Percentiles rank a stretch among this genome's conserved stretches.
These are phyloP conservation scores for Timandra comae DNA, from an alignment of 2,888 invertebrate genomes.

Conservation along the genomic window DNA sequence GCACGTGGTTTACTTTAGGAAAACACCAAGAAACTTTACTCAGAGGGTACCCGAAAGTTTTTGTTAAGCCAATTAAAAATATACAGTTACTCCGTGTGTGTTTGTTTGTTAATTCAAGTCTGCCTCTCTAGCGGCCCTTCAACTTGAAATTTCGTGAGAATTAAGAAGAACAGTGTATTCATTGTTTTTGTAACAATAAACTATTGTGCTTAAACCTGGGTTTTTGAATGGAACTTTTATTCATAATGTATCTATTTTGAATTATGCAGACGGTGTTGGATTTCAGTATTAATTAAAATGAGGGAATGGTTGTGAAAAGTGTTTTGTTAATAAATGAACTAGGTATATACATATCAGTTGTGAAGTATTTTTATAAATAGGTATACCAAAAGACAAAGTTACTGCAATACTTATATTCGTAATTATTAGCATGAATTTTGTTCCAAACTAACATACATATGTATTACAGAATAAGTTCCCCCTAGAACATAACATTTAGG, in stretches of 20 bases:
- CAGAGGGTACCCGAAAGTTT: slow-evolving; percentile 25
- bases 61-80: slow-evolving; percentile 57
- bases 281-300: neutral
- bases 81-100: slow-evolving; percentile 42
- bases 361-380: no score
- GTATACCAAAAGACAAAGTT: no score
- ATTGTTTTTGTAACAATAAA: slow-evolving; percentile 59
- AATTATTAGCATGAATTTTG: no score
- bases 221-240: slow-evolving; percentile 36
- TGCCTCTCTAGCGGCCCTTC: slow-evolving; percentile 48
- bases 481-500: slow-evolving; percentile 1
- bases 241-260: no score
- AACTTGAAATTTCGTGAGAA: slow-evolving; percentile 58
- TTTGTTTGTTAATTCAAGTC: slow-evolving; percentile 56
- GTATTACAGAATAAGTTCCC: no score
- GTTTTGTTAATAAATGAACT: no score
- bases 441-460: no score
- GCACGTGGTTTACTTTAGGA: no score
- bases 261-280: no score
- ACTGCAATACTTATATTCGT: no score
- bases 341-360: no score
- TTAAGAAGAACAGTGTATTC: slow-evolving; percentile 51
- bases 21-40: neutral
- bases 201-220: slow-evolving; percentile 51
- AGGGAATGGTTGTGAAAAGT: no score